Conservation (phyloP, 2,888 invertebrate genomes). For the Drosophila lutescens region DNA sequence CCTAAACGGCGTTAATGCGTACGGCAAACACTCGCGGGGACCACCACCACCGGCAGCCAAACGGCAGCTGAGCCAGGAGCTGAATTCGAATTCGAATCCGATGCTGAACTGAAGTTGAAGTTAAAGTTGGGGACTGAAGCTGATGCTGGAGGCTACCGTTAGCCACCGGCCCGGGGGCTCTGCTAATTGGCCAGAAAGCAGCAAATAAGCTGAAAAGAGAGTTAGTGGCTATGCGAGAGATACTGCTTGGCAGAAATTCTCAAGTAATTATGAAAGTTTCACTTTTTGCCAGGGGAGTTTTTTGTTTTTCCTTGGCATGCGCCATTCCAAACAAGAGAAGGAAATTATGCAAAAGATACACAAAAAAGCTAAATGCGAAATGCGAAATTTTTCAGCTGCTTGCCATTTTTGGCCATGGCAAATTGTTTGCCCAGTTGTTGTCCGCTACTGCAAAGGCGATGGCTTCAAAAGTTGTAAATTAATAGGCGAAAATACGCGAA, state of each 20-base stretch:
- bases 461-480: constrained; percentile 73
- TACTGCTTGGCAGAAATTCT: constrained; percentile 63
- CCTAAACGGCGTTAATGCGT: constrained; percentile 60
- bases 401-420: constrained; percentile 62
- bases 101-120: constrained; percentile 9
- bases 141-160: constrained; percentile 55
- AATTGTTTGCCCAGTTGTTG: constrained; percentile 55
- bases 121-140: constrained; percentile 7
- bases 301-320: constrained; percentile 38
- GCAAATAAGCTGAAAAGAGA: constrained; percentile 43
- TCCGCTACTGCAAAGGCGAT: constrained; percentile 43
- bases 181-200: constrained; percentile 73
- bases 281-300: constrained; percentile 55
- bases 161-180: constrained; percentile 55
- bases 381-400: constrained; percentile 55
- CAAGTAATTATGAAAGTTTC: constrained; percentile 67
- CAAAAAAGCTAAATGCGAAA: constrained; percentile 44
- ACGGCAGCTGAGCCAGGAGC: constrained; percentile 34
- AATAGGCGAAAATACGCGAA: constrained; percentile 74
- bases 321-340: constrained; percentile 51
- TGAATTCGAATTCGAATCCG: constrained; percentile 1
- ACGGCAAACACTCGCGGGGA: constrained; percentile 61
- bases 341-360: constrained; percentile 67
- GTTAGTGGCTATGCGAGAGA: constrained; percentile 34
- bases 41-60: constrained; percentile 62